These are phyloP conservation scores for Pantelozetes paolii DNA, from an alignment of 2,888 invertebrate species.

Conservation along the genomic window DNA sequence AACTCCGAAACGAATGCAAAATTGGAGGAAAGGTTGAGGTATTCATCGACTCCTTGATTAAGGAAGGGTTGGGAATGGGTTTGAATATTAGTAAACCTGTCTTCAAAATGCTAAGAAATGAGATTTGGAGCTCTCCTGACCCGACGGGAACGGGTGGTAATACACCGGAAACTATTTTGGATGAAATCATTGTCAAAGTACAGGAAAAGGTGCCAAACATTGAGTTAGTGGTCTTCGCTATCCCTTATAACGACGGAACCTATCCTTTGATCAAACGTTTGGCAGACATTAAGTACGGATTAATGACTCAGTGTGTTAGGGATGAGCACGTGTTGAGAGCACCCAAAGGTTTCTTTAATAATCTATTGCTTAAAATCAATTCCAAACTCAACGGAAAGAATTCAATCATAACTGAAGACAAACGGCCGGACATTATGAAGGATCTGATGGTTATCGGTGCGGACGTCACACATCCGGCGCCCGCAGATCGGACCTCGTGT, in stretches of 20 bases:
- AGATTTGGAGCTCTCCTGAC: too few relatives aligned
- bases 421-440: slow-evolving; percentile 29
- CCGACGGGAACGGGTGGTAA: too few relatives aligned
- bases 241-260: slow-evolving; percentile 12
- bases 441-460: slow-evolving; percentile 68
- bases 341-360: slow-evolving; percentile 41
- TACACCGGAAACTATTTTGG: too few relatives aligned
- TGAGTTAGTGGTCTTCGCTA: slow-evolving; percentile 34
- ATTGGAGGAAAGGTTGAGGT: too few relatives aligned
- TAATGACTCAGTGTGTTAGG: slow-evolving; percentile 56
- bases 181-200: too few relatives aligned
- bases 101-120: too few relatives aligned
- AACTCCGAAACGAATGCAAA: too few relatives aligned
- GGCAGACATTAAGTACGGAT: slow-evolving; percentile 53
- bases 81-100: too few relatives aligned
- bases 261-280: slow-evolving; percentile 43
- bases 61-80: too few relatives aligned
- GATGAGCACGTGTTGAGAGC: slow-evolving; percentile 52
- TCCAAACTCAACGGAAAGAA: slow-evolving; percentile 60
- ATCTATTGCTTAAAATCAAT: slow-evolving; percentile 58
- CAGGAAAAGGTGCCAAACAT: neutral
- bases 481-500: slow-evolving; percentile 50
- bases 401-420: slow-evolving; percentile 57
- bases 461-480: slow-evolving; percentile 83
- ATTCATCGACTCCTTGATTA: too few relatives aligned